Evolutionary conservation across 2,113 vertebrate genomes (phyloP).

Genomic region (Henicopernis longicauda): DNA sequence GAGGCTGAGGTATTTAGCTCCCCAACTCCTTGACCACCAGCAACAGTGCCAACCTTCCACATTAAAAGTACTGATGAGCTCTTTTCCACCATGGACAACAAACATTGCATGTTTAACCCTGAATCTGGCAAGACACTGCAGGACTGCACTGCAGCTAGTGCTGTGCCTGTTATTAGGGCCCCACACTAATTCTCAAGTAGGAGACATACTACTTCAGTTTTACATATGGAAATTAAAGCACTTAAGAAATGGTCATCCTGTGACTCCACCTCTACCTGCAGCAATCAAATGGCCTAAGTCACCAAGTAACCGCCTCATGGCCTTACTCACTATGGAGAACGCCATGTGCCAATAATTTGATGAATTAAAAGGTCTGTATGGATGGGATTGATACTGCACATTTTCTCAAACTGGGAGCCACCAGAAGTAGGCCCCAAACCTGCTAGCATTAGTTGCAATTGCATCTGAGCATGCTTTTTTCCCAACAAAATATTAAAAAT

Average conservation of each 20-base stretch:
- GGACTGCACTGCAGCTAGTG: neutral
- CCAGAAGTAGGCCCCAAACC: neutral
- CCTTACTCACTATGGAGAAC: neutral
- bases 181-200: neutral
- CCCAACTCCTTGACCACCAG: neutral
- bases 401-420: neutral
- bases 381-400: neutral
- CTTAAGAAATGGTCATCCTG: neutral
- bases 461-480: neutral
- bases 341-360: neutral
- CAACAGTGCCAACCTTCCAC: neutral
- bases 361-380: neutral
- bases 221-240: neutral
- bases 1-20: neutral
- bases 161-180: neutral
- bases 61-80: neutral
- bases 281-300: neutral
- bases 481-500: neutral
- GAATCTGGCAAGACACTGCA: neutral
- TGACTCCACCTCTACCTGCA: neutral
- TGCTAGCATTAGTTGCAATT: neutral
- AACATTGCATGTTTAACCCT: fast-evolving
- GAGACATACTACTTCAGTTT: neutral
- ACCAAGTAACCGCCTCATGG: neutral
- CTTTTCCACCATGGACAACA: neutral